These are phyloP conservation scores for Prolemur simus DNA, from an alignment of 2,113 vertebrate genomes.

Conservation along the genomic window DNA sequence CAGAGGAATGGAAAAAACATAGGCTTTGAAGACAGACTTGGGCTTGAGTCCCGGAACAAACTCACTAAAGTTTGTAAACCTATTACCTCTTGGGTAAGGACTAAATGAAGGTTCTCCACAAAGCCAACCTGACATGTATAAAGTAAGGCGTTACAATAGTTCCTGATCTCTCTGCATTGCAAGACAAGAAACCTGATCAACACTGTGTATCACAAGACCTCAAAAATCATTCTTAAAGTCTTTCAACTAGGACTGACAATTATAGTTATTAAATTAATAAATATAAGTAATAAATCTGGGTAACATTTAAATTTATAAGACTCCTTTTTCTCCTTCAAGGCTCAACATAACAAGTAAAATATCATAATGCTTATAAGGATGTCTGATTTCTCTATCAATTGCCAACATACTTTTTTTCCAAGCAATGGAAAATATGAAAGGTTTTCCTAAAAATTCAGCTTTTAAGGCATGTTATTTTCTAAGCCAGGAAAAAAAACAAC, in stretches of 20 bases:
- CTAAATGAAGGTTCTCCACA: background rate
- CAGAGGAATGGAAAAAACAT: background rate
- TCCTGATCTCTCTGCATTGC: background rate
- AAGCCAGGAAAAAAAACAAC: background rate
- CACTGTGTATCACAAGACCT: background rate
- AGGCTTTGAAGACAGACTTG: background rate
- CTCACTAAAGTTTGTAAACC: background rate
- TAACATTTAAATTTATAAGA: background rate
- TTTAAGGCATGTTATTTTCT: conserved; percentile 40
- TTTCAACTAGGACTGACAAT: background rate
- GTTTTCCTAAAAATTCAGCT: conserved; percentile 46
- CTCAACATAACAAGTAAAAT: conserved; percentile 10
- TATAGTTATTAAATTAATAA: background rate
- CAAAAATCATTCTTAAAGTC: background rate
- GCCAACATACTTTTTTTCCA: background rate
- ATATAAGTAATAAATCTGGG: background rate
- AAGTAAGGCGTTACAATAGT: no score
- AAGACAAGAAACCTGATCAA: background rate
- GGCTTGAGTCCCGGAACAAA: background rate
- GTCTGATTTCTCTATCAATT: conserved; percentile 18
- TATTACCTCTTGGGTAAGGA: background rate
- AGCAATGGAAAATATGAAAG: conserved; percentile 36
- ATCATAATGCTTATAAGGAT: background rate
- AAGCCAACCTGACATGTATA: background rate
- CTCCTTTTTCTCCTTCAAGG: background rate